Conservation (phyloP, 2,888 invertebrate genomes). For the Nymphalis c-album region DNA sequence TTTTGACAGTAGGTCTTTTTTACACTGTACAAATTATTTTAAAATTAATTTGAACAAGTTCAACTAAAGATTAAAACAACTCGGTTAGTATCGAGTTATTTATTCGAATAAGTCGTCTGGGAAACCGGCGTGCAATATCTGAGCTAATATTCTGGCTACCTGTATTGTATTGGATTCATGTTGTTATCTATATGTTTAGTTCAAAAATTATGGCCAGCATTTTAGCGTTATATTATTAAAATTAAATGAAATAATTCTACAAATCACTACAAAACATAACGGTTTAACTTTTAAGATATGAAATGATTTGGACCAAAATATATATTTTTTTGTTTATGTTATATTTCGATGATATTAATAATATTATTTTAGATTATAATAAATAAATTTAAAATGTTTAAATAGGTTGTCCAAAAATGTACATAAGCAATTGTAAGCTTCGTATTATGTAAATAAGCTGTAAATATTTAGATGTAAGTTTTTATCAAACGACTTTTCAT, state of each 20-base stretch:
- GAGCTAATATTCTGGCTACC: too few species aligned
- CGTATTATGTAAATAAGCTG: slow-evolving; percentile 65
- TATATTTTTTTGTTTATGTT: not conserved
- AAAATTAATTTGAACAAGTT: too few species aligned
- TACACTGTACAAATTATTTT: too few species aligned
- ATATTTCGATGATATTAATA: not conserved
- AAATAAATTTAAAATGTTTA: not conserved
- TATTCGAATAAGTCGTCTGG: too few species aligned
- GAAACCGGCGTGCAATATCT: too few species aligned
- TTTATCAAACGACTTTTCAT: slow-evolving; percentile 41
- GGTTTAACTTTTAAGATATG: not conserved
- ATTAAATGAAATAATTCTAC: not conserved
- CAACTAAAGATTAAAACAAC: too few species aligned
- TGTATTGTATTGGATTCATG: too few species aligned
- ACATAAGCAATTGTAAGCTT: slow-evolving; percentile 30
- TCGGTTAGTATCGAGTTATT: too few species aligned
- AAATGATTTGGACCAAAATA: not conserved
- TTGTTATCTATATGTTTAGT: too few species aligned
- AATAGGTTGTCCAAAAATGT: slow-evolving; percentile 2
- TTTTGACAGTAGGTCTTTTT: too few species aligned
- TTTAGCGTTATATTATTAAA: not conserved
- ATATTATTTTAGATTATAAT: not conserved
- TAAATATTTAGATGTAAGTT: slow-evolving; percentile 61
- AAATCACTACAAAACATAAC: not conserved
- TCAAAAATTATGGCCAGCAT: not conserved